phyloP scores from a whole-genome alignment of 2,888 invertebrate species.

The Ceramica pisi region DNA sequence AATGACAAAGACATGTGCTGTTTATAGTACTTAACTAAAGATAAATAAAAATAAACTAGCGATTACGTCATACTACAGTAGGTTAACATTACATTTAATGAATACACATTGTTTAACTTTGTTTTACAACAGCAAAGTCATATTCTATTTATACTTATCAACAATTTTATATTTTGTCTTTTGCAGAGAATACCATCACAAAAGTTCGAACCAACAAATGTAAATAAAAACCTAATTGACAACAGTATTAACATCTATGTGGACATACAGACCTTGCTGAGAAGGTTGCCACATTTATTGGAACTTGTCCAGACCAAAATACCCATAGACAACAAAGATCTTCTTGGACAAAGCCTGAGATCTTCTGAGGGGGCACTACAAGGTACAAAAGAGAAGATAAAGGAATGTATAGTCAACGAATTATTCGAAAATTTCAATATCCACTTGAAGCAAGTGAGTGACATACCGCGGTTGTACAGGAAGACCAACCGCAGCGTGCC shows the following conservation, averaged over 20 bases:
- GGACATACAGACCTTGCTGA: conserved; percentile 78
- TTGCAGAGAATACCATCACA: conserved; percentile 79
- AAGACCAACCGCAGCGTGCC: conserved; percentile 97
- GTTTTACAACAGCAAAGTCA: conserved; percentile 12
- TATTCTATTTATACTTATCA: background rate
- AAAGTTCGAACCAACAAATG: conserved; percentile 76
- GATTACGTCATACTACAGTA: conserved; percentile 30
- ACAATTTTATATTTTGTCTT: conserved; percentile 2
- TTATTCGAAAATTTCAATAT: conserved; percentile 86
- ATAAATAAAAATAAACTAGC: conserved; percentile 40
- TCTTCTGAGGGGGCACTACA: conserved; percentile 76
- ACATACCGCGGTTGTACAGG: conserved; percentile 97
- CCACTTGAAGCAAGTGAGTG: conserved; percentile 95
- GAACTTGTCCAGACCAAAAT: conserved; percentile 77
- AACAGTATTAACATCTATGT: conserved; percentile 84
- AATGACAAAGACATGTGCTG: conserved; percentile 22
- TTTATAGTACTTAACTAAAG: conserved; percentile 11
- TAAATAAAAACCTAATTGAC: conserved; percentile 82
- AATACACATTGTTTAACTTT: conserved; percentile 2
- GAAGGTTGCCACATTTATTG: conserved; percentile 79
- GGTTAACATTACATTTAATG: conserved; percentile 14
- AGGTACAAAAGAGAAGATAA: conserved; percentile 78
- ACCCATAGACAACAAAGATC: conserved; percentile 71
- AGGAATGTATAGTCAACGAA: conserved; percentile 84
- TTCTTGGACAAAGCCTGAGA: conserved; percentile 77